Evolutionary conservation across 1,140 invertebrate species (phyloP).

Genomic region (Drosophila lini): DNA sequence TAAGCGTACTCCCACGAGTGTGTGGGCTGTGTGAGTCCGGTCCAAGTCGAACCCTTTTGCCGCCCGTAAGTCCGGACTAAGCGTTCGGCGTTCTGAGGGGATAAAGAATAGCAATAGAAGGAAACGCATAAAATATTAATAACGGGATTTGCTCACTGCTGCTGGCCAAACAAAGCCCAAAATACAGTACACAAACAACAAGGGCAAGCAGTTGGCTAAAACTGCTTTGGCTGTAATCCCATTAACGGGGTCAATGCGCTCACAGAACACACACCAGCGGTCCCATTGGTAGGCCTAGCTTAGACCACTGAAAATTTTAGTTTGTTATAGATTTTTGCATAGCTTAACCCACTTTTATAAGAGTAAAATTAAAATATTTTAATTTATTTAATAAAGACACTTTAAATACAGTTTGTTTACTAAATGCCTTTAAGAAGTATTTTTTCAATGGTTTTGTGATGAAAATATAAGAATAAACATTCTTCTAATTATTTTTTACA

Average conservation of each 20-base stretch:
- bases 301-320: background rate
- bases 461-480: no score
- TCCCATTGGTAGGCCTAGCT: background rate
- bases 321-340: no score
- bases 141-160: conserved; percentile 67
- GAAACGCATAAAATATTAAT: conserved; percentile 74
- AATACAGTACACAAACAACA: conserved; percentile 34
- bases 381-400: no score
- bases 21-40: conserved; percentile 1
- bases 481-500: no score
- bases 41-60: conserved; percentile 34
- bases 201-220: conserved; percentile 51
- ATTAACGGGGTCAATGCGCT: conserved; percentile 70
- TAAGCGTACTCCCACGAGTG: conserved; percentile 43
- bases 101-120: conserved; percentile 46
- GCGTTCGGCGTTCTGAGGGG: conserved; percentile 33
- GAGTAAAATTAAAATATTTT: no score
- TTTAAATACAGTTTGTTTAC: no score
- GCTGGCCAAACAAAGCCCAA: conserved; percentile 35
- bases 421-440: no score
- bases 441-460: no score
- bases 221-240: conserved; percentile 57
- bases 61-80: conserved; percentile 48
- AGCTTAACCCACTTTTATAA: no score
- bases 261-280: conserved; percentile 5